A percentile compares a stretch with the other conserved stretches of the same genome.
phyloP scores from a whole-genome alignment of 2,888 invertebrate species.

The Crossocerus cetratus region DNA sequence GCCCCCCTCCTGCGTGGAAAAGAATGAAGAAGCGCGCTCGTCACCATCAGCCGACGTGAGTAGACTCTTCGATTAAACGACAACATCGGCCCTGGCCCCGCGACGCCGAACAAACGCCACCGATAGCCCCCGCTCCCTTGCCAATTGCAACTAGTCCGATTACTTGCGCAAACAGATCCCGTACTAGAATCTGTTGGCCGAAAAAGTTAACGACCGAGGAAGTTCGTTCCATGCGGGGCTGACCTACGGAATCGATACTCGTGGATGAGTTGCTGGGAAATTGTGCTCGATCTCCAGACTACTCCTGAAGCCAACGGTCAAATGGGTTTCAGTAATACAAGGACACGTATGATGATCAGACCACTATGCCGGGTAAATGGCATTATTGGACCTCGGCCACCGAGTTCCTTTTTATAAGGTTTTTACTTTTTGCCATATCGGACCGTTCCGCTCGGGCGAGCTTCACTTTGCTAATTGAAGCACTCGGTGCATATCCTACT shows the following conservation, averaged over 20 bases:
- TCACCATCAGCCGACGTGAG: constrained; percentile 72
- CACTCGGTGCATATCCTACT: too few relatives aligned
- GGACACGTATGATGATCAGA: too few relatives aligned
- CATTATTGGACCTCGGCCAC: too few relatives aligned
- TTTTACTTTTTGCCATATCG: too few relatives aligned
- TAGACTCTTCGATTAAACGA: constrained; percentile 73
- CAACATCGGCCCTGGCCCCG: constrained; percentile 69
- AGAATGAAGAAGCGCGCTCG: constrained; percentile 61
- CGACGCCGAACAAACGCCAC: constrained; percentile 5
- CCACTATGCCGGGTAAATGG: too few relatives aligned
- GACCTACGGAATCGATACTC: constrained; percentile 30
- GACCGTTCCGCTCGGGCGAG: too few relatives aligned
- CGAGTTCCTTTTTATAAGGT: too few relatives aligned
- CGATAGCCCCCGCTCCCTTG: constrained; percentile 20
- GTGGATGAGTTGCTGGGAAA: constrained; percentile 39
- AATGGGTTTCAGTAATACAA: constrained; percentile 1
- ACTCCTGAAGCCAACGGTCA: constrained; percentile 5
- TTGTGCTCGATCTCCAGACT: constrained; percentile 39
- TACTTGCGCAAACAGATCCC: constrained; percentile 26
- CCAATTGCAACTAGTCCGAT: constrained; percentile 27
- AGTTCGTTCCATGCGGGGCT: constrained; percentile 15
- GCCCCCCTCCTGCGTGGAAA: constrained; percentile 62
- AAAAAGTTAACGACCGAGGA: constrained; percentile 12
- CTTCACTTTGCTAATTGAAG: too few relatives aligned
- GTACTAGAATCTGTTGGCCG: background rate